Evolutionary conservation across 2,797 vertebrate species (phyloP).

Genomic region (Sebastes diaconus): DNA sequence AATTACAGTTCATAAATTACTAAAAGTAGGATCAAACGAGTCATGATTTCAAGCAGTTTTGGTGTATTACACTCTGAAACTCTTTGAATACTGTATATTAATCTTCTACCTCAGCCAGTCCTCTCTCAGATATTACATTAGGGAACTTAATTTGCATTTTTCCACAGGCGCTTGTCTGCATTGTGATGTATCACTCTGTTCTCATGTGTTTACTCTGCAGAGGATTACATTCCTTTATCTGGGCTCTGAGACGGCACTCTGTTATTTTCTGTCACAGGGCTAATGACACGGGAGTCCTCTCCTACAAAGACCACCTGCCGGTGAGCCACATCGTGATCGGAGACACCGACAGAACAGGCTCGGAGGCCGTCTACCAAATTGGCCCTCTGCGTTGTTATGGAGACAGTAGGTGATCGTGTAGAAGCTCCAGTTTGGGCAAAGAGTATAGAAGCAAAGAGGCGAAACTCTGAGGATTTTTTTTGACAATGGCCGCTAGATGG

Average conservation of each 20-base stretch:
- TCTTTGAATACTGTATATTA: background rate
- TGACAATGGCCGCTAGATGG: no score
- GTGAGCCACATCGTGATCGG: slow-evolving; percentile 90
- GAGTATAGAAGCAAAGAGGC: no score
- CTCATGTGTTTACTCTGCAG: background rate
- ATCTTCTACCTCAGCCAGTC: background rate
- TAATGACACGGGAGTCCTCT: slow-evolving; percentile 88
- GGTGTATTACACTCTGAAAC: background rate
- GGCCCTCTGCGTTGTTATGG: slow-evolving; percentile 92
- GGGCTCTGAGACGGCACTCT: background rate
- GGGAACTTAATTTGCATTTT: background rate
- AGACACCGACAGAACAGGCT: slow-evolving; percentile 88
- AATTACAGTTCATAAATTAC: no score
- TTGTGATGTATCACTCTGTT: background rate
- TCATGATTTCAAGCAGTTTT: background rate
- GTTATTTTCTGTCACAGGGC: slow-evolving; percentile 76
- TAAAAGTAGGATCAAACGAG: background rate
- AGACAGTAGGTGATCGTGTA: slow-evolving; percentile 87
- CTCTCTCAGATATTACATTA: background rate
- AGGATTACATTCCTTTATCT: background rate
- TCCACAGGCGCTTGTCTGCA: background rate
- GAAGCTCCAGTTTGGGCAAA: background rate
- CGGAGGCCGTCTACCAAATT: slow-evolving; percentile 87
- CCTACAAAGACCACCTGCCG: slow-evolving; percentile 92
- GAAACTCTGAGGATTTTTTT: no score